Conservation (phyloP, 2,888 invertebrate genomes). For the Conus canariensis region DNA sequence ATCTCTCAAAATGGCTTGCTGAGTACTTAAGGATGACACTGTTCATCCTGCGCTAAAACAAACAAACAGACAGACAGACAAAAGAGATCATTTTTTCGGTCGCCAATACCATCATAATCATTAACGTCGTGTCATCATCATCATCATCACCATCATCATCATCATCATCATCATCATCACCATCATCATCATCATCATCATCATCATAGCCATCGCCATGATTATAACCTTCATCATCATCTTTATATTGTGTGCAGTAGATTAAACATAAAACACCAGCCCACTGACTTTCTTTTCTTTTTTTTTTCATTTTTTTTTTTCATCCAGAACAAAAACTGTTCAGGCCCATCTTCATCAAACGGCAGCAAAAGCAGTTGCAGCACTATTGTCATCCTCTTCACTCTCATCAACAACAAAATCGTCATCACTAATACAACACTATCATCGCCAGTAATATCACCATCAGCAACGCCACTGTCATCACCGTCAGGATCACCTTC, state of each 20-base stretch:
- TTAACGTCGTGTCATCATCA: background rate
- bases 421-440: background rate
- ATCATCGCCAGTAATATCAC: background rate
- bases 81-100: no score
- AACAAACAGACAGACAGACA: no score
- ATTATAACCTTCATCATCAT: background rate
- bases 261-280: background rate
- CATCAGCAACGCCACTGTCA: background rate
- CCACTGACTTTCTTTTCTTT: no score
- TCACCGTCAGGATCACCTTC: background rate
- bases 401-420: background rate
- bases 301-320: no score
- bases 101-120: no score
- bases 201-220: background rate
- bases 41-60: no score
- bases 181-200: constrained; percentile 11
- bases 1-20: no score
- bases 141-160: background rate
- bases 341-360: no score
- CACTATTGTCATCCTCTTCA: background rate
- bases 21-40: no score
- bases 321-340: no score
- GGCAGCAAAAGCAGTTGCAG: background rate
- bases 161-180: constrained; percentile 1
- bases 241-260: background rate